These are phyloP conservation scores for Pseudopodoces humilis DNA, from an alignment of 2,113 vertebrate species.

Conservation along the genomic window DNA sequence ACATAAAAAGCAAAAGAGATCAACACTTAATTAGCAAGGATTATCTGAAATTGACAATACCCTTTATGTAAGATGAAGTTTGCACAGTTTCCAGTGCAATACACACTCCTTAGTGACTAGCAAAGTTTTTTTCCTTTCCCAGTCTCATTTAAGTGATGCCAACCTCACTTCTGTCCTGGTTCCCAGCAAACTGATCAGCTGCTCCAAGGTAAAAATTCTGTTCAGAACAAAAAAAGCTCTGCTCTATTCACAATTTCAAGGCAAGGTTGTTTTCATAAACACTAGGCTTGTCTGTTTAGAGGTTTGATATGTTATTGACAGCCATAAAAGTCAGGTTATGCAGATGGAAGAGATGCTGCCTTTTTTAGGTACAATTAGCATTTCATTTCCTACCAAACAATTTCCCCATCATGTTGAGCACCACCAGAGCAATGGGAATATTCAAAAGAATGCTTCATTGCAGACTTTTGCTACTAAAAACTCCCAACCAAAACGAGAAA, in stretches of 20 bases:
- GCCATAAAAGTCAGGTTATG: not conserved
- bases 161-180: not conserved
- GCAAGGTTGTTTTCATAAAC: not conserved
- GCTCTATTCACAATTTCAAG: not conserved
- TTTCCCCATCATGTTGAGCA: slow-evolving; percentile 10
- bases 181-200: not conserved
- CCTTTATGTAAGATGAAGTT: not conserved
- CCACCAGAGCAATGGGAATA: not conserved
- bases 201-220: not conserved
- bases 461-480: not conserved
- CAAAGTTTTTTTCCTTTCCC: not conserved
- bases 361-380: slow-evolving; percentile 52
- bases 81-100: not conserved
- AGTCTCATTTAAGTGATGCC: not conserved
- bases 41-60: not conserved
- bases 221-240: not conserved
- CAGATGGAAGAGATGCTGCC: not conserved
- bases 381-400: slow-evolving; percentile 47
- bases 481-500: not conserved
- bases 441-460: not conserved
- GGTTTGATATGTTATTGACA: slow-evolving; percentile 35
- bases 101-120: not conserved
- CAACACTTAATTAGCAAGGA: not conserved
- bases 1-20: not conserved
- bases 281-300: not conserved